Conservation (phyloP, 1,140 invertebrate genomes). For the Goniozus legneri region DNA sequence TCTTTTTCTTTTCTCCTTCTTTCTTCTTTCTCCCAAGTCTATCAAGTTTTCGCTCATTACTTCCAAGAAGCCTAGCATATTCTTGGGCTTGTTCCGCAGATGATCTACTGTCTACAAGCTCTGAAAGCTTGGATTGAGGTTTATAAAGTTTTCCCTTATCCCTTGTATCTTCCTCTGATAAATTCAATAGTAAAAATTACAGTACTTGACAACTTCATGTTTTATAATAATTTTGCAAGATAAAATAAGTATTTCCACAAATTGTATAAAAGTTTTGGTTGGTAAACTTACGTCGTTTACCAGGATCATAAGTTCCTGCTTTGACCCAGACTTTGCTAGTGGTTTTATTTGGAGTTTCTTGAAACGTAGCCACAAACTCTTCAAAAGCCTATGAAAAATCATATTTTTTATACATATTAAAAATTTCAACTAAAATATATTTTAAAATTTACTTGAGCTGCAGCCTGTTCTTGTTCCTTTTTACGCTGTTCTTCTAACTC, state of each 20-base stretch:
- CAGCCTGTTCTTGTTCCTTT: conserved; percentile 85
- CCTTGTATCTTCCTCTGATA: conserved; percentile 82
- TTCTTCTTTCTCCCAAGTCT: conserved; percentile 75
- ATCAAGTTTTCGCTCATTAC: conserved; percentile 63
- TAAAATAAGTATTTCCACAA: neutral
- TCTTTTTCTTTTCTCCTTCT: conserved; percentile 88
- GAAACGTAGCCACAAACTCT: conserved; percentile 96
- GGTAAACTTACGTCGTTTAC: conserved; percentile 72
- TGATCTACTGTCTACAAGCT: conserved; percentile 49
- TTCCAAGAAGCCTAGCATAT: conserved; percentile 65
- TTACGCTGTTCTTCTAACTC: conserved; percentile 85
- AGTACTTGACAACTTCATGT: neutral
- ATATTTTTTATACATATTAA: neutral
- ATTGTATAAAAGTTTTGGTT: neutral
- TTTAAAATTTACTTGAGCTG: conserved; percentile 60
- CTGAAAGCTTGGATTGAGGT: conserved; percentile 75
- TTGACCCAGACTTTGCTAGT: conserved; percentile 93
- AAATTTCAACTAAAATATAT: neutral
- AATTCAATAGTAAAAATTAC: conserved; percentile 19
- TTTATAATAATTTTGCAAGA: conserved; percentile 6
- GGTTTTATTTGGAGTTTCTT: conserved; percentile 77
- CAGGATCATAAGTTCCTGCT: conserved; percentile 93
- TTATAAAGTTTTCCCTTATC: conserved; percentile 93
- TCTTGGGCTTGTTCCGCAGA: conserved; percentile 65
- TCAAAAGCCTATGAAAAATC: conserved; percentile 74